Base-by-base conservation (phyloP, 2,797 vertebrate genomes). In the Limosa lapponica region DNA sequence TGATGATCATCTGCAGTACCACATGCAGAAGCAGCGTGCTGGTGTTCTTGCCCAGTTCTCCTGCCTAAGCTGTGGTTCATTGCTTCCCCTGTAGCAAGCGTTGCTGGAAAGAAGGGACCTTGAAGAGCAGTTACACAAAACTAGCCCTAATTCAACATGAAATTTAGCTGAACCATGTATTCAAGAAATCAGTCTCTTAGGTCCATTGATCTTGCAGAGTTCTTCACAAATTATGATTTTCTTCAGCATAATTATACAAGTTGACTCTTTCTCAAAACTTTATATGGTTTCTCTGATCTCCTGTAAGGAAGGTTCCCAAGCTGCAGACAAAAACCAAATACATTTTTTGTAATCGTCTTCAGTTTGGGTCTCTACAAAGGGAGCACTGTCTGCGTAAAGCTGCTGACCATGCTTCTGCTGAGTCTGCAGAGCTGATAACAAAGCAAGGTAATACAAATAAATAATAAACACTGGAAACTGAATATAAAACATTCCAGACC, bases 391-490 rank as follows among this genome's bases (percentile, higher is more conserved):
- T 91, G 67, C 15, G 1, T 37, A 69, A 70, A 0, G 1, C 77
- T 14, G 7, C 71, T 87, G 72, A 24, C 72, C 80, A 1, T 67
- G 89, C 89, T 95, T 83, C 72, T 93, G 82, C 82, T 32, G 65
- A 83, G 84, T 65, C 87, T 90, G 93, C 75, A 58, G 75, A 54
- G 72, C 73, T 87, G 80, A 49, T 91, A 82, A 69, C 74, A 82
- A 77, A 77, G 71, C 73, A 82, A 95, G 90, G 90, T 94, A 95
- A 67, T 67, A 36, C 83, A 92, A 93, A 83, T 92, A 93, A 94
- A 89, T 96, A 84, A 90, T 75, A 84, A 93, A 87, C 64, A 30
- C 70, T 84, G 66, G 57, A 71, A 94, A 71, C 34, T 19, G 34
- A 71, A 80, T 74, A 46, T 73, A 44, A 82, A 93, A 49, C 44